A percentile compares a stretch with the other conserved stretches of the same genome.
Conservation (phyloP, 2,797 vertebrate genomes). For the Xenops minutus region DNA sequence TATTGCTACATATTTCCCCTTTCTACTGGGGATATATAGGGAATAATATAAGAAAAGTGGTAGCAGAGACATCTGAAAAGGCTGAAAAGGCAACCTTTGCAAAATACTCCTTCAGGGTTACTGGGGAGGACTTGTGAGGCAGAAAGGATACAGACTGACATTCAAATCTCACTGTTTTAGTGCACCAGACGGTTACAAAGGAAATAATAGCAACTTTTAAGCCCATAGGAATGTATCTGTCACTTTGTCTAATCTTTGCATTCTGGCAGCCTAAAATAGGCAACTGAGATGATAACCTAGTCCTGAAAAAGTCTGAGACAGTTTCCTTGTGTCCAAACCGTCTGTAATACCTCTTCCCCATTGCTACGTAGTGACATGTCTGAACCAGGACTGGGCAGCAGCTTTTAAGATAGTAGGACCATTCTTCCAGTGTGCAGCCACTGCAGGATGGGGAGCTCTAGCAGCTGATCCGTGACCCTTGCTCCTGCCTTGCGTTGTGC, state of each 20-base stretch:
- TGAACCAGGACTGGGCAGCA: neutral
- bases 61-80: neutral
- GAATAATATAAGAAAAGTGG: neutral
- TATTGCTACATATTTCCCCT: neutral
- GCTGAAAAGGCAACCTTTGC: neutral
- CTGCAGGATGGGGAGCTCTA: neutral
- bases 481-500: neutral
- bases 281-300: neutral
- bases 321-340: neutral
- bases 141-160: neutral
- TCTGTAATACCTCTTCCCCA: neutral
- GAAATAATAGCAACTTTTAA: constrained; percentile 25
- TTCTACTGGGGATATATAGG: neutral
- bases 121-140: neutral
- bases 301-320: neutral
- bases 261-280: neutral
- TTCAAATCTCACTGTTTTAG: constrained; percentile 3
- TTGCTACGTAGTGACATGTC: neutral
- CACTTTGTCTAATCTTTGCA: neutral
- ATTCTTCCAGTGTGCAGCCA: neutral
- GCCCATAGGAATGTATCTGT: neutral
- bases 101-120: constrained; percentile 31
- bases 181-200: neutral
- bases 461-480: neutral
- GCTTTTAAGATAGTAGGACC: neutral